phyloP scores from a whole-genome alignment of 2,888 invertebrate species.

The Brachyptera risi region DNA sequence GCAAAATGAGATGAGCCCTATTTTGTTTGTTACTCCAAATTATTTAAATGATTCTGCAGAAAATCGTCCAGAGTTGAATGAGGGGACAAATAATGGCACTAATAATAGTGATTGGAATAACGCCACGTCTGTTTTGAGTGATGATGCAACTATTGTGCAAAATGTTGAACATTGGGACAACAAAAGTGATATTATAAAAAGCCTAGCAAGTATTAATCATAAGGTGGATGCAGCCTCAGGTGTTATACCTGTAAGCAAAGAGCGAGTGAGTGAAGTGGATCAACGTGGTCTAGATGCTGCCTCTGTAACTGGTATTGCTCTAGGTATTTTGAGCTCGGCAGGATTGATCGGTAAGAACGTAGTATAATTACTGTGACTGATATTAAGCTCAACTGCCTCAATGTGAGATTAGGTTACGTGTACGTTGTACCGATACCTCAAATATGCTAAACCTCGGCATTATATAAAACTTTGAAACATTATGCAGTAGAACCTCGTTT shows the following conservation, averaged over 20 bases:
- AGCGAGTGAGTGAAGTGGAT: conserved; percentile 13
- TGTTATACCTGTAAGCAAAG: conserved; percentile 22
- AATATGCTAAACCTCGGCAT: no score
- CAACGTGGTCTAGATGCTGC: conserved; percentile 50
- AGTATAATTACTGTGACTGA: no score
- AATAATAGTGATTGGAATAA: neutral
- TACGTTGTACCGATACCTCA: no score
- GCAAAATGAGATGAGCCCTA: neutral
- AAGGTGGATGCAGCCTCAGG: neutral
- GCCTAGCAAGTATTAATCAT: neutral
- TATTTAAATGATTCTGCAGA: neutral
- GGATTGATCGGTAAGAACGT: conserved; percentile 51
- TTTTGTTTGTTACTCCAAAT: neutral
- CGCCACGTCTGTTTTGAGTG: neutral
- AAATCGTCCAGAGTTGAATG: no score
- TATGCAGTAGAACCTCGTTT: no score
- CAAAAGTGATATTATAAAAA: neutral
- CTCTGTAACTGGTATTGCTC: conserved; percentile 64
- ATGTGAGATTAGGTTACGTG: no score
- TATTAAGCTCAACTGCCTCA: no score
- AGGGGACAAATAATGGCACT: neutral
- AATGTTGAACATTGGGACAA: no score
- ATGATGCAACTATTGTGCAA: no score
- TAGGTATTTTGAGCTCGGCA: conserved; percentile 60
- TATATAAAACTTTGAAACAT: no score